Base-by-base conservation (phyloP, 2,113 vertebrate species). In the Coryphaenoides rupestris region DNA sequence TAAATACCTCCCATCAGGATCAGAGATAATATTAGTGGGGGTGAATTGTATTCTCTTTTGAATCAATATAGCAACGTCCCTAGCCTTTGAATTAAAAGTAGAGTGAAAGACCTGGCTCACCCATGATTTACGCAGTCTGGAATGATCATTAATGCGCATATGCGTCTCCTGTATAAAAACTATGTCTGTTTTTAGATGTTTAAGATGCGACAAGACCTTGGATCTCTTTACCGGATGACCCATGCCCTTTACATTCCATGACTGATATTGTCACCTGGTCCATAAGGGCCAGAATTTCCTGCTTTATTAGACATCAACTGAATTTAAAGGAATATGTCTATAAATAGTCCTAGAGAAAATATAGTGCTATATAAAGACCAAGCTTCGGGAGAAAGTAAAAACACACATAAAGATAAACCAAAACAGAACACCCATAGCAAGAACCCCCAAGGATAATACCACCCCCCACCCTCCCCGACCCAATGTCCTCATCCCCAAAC, bases 71-170 rank as follows among this genome's bases (percentile, higher is more conserved):
- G 61, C 19, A n/a, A n/a, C n/a, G n/a, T 58, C 52, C 80, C 55
- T 69, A 62, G 60, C 33, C 64, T 68, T 47, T 65, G 57, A 58
- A 24, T 58, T 33, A 40, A 58, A 58, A 5, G 2, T 33, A n/a
- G 57, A 58, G 9, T 19, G 57, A n/a, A 58, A 28, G 22, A 23
- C 21, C 21, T 56, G 55, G 2, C 19, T n/a, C n/a, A n/a, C n/a
- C n/a, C n/a, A n/a, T n/a, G n/a, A n/a, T n/a, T n/a, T n/a, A n/a
- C n/a, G n/a, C n/a, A n/a, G n/a, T n/a, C n/a, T n/a, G n/a, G n/a
- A n/a, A 56, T 56, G 55, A 10, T 56, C 55, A 5, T 22, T 56
- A 10, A 19, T 15, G 4, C n/a, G 21, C 55, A 56, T 56, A 56
- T 56, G 55, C 21, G 21, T 56, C 12, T 56, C 55, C 22, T 56